Percentiles rank a stretch among this genome's conserved stretches.
phyloP scores from a whole-genome alignment of 2,797 vertebrate genomes.

The Cetoscarus ocellatus region DNA sequence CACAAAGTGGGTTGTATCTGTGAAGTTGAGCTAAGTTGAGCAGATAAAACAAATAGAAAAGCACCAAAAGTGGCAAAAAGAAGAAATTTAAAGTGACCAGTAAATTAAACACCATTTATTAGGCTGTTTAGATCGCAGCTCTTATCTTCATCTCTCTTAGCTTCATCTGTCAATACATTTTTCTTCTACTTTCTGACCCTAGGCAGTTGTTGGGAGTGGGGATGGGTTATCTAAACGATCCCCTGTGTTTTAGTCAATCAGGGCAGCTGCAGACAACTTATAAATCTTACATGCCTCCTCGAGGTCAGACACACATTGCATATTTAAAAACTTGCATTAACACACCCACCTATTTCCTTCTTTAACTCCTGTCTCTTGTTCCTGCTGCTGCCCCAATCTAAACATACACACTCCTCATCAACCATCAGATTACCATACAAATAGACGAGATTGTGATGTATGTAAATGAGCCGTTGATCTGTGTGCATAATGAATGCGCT shows the following conservation, averaged over 20 bases:
- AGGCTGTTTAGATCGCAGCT: no score
- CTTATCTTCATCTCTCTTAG: slow-evolving; percentile 10
- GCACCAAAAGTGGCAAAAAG: no score
- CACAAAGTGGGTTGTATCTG: no score
- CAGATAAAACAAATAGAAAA: no score
- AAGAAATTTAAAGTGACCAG: no score
- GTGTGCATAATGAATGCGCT: slow-evolving; percentile 78
- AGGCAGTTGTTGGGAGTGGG: slow-evolving; percentile 56
- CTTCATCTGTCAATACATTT: slow-evolving; percentile 18
- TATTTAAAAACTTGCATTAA: slow-evolving; percentile 80
- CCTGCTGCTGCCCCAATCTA: slow-evolving; percentile 48
- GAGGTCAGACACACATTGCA: slow-evolving; percentile 81
- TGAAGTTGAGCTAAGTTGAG: no score
- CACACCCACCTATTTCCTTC: slow-evolving; percentile 47
- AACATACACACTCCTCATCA: slow-evolving; percentile 66
- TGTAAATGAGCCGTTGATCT: slow-evolving; percentile 75
- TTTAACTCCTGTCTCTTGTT: slow-evolving; percentile 9
- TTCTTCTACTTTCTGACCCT: slow-evolving; percentile 55
- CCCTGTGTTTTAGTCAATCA: slow-evolving; percentile 82
- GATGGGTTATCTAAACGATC: slow-evolving; percentile 79
- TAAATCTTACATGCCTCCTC: slow-evolving; percentile 81
- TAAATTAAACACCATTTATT: no score
- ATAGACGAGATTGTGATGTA: slow-evolving; percentile 72
- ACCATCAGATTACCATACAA: slow-evolving; percentile 76
- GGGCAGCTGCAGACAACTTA: slow-evolving; percentile 70